Conservation (phyloP, 1,140 invertebrate species). For the Lanistes nyassanus region DNA sequence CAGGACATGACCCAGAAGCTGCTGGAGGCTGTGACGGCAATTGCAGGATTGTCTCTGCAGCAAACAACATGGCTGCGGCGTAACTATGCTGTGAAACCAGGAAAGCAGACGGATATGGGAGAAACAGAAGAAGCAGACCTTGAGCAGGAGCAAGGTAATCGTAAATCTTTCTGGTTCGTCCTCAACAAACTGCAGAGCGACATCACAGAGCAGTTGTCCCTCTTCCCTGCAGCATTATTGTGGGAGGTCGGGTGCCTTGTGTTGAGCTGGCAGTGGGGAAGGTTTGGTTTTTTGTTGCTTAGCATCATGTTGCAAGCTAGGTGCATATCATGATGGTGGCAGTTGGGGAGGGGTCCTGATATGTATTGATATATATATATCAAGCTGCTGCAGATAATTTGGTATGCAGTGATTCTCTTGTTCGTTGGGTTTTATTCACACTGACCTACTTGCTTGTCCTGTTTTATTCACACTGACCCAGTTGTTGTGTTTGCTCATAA, state of each 20-base stretch:
- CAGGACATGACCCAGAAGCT: constrained; percentile 73
- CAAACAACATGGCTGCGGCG: constrained; percentile 91
- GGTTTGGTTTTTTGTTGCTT: too few relatives aligned
- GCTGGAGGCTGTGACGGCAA: constrained; percentile 85
- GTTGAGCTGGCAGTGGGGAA: too few relatives aligned
- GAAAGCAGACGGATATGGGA: constrained; percentile 68
- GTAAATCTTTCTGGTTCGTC: neutral
- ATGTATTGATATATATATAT: constrained; percentile 9
- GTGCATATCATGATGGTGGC: too few relatives aligned
- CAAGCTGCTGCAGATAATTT: constrained; percentile 1
- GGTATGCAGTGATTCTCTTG: too few relatives aligned
- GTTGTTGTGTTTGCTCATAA: too few relatives aligned
- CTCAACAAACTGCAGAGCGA: neutral
- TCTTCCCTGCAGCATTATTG: neutral
- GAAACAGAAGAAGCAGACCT: constrained; percentile 52
- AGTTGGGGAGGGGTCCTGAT: constrained; percentile 3
- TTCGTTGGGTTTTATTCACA: too few relatives aligned
- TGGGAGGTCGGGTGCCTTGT: too few relatives aligned
- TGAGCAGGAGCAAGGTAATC: constrained; percentile 33
- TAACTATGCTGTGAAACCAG: constrained; percentile 82
- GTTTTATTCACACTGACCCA: too few relatives aligned
- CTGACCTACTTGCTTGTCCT: too few relatives aligned
- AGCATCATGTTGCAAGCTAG: too few relatives aligned
- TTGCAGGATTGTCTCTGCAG: constrained; percentile 88
- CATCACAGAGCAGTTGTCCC: neutral